Base-by-base conservation (phyloP, 2,888 invertebrate species). In the Azorinus chamasolen region DNA sequence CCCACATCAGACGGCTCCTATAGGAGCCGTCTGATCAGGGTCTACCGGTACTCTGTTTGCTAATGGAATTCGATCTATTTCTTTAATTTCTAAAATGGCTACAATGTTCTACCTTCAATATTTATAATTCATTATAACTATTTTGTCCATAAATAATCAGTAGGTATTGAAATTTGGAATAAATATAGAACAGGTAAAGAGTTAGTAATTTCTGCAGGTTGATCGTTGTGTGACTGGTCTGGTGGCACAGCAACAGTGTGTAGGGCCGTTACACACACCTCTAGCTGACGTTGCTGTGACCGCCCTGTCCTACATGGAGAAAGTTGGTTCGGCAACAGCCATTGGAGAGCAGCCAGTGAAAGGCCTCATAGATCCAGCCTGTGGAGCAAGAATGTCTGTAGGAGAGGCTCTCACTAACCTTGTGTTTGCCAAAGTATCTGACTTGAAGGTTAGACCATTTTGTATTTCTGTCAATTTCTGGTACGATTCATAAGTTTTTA, bases 261-360 rank as follows among this genome's bases (percentile, higher is more conserved):
- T 99, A 25, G 99, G 99, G 0, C 98, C 99, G 0, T 94, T 99
- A 0, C 99, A 99, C 93, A 97, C 98, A 0, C 99, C 99, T 0
- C 94, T 99, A 4, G 97, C 99, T 0, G 98, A 99, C 93, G 98
- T 96, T 74, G 99, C 97, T 0, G 96, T 99, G 57, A 89, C 91
- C 5, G 97, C 98, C 0, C 94, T 98, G 27, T 97, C 98, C 0
- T 96, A 97, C 93, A 96, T 96, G 91, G 96, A 96, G 74, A 95
- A 94, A 50, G 95, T 95, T 70, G 99, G 99, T 8, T 96, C 97
- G 16, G 99, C 99, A 3, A 98, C 98, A 0, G 96, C 98, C 0
- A 97, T 99, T 77, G 99, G 99, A 46, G 98, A 99, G 79, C 99
- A 99, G 93, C 99, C 99, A 51, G 96, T 99, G 83, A 99, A 99